Conservation (phyloP, 2,888 invertebrate species). For the Pseudococcus longispinus region DNA sequence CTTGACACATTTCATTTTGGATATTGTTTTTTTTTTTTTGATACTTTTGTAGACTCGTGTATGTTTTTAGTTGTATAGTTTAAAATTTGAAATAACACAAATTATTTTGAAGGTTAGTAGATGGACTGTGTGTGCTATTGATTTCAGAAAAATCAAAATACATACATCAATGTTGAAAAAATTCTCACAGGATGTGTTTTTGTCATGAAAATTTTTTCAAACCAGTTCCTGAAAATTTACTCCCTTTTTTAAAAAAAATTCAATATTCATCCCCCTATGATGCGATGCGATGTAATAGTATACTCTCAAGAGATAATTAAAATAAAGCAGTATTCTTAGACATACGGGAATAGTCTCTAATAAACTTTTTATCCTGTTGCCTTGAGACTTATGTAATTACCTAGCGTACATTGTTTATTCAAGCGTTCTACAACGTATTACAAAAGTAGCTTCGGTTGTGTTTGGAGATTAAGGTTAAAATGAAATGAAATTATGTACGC, state of each 20-base stretch:
- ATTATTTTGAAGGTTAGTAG: not conserved
- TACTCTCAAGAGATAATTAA: not conserved
- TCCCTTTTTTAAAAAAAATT: not conserved
- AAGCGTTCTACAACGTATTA: not conserved
- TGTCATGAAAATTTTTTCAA: too few species aligned
- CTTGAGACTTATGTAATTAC: conserved; percentile 3
- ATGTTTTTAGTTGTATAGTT: not conserved
- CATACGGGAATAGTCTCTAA: conserved; percentile 10
- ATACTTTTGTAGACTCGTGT: not conserved
- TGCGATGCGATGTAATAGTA: not conserved
- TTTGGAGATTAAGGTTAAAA: conserved; percentile 16
- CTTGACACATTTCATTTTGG: not conserved
- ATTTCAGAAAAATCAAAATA: not conserved
- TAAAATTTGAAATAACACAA: not conserved
- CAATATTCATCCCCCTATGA: not conserved
- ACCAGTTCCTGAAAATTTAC: too few species aligned
- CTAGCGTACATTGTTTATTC: conserved; percentile 11
- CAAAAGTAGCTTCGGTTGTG: conserved; percentile 3
- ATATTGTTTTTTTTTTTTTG: not conserved
- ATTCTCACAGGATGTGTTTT: too few species aligned
- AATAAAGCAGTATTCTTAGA: not conserved
- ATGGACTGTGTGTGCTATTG: not conserved
- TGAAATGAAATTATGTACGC: not conserved
- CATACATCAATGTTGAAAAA: too few species aligned
- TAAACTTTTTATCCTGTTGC: not conserved